These are phyloP conservation scores for Sipha flava DNA, from an alignment of 1,140 invertebrate species.

Conservation along the genomic window DNA sequence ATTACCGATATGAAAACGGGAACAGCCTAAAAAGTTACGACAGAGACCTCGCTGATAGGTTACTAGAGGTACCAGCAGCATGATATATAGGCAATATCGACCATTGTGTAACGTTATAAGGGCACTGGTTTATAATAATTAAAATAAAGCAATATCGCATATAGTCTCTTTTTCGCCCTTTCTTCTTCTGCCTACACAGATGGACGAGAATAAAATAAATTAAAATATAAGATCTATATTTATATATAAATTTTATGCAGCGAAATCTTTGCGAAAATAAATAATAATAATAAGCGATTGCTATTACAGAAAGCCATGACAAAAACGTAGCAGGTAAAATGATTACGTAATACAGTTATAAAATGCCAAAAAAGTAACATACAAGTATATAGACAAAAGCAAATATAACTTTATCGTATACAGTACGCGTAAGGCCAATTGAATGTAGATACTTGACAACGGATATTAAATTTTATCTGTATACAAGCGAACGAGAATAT, in stretches of 20 bases:
- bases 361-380: neutral
- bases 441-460: neutral
- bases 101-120: neutral
- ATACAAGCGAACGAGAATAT: too few relatives aligned
- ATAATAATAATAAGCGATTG: neutral
- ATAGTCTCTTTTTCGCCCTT: neutral
- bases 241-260: too few relatives aligned
- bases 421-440: neutral
- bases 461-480: too few relatives aligned
- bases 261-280: neutral
- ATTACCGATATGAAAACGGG: neutral
- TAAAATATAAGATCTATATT: neutral
- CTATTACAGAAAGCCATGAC: neutral
- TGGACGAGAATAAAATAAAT: neutral
- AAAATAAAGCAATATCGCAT: neutral
- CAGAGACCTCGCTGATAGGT: neutral
- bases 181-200: neutral
- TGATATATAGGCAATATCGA: neutral
- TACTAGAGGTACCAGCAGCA: neutral
- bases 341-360: constrained; percentile 7
- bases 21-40: constrained; percentile 1
- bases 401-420: neutral
- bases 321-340: neutral
- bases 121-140: constrained; percentile 9
- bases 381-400: too few relatives aligned